Base-by-base conservation (phyloP, 2,888 invertebrate genomes). In the Heteropelma amictum region DNA sequence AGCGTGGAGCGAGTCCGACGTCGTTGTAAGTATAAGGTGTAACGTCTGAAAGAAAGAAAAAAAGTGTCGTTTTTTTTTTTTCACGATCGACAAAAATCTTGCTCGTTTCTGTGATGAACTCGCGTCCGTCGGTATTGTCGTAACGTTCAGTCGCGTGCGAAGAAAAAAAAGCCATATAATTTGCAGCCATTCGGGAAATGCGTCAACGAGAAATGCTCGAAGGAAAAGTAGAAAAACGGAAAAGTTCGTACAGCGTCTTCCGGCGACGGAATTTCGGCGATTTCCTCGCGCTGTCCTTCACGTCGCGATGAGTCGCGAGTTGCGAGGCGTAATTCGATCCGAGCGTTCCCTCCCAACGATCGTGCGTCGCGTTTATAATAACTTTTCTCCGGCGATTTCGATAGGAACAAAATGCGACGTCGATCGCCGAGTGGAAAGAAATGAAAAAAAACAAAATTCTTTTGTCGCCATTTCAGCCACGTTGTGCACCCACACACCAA, bases 21-120 rank as follows among this genome's bases (percentile, higher is more conserved):
- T 67, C 71, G 63, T 63, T 45, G 72, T 72, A 85, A 87, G 88
- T 87, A 85, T 87, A 88, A 88, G 88, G 84, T 89, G 88, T 86
- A 87, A 88, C 86, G 81, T 80, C 84, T 83, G 78, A 75, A 58
- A 53, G 51, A 53, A 77, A 63, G 72, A 75, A 67, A 73, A 69
- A 74, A 64, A 65, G 56, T 67, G 69, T 58, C 56, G 45, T 28
- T 63, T 47, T n/a, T 64, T 69, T 28, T 63, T 47, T n/a, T 64
- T 69, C 21, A 51, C 49, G 53, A 63, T 42, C 69, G 61, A 56
- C 33, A 21, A 26, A 54, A 73, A 58, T 58, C 40, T 49, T 45
- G 56, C 65, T 47, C 8, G 49, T 60, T 58, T 72, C 49, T 7
- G 26, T 7, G 30, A 54, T 58, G 8, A 23, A 67, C 30, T 47